Base-by-base conservation (phyloP, 2,797 vertebrate species). In the Gambusia yucatana region DNA sequence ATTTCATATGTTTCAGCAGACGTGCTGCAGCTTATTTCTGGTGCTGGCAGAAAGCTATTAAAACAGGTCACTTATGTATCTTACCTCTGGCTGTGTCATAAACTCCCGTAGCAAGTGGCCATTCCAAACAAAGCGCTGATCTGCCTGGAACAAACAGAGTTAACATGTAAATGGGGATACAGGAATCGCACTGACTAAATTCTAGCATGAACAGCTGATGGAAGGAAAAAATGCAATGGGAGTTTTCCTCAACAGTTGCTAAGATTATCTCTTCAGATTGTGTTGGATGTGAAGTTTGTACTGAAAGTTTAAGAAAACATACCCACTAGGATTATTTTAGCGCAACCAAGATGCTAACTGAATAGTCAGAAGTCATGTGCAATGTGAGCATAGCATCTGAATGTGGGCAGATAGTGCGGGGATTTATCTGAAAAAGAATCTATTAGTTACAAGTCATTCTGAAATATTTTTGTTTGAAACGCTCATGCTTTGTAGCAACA, bases 81-180 rank as follows among this genome's bases (percentile, higher is more conserved):
- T 95, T 90, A 99, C 98, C 97, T 99, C 98, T 30, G 98, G 97
- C 83, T 98, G 98, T 70, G 97, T 94, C 72, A 95, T 94, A 92
- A 99, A 97, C 77, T 99, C 98, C 91, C 98, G 94, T 69, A 99
- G 92, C 79, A 99, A 95, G 84, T 98, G 96, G 10, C 97, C 96
- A 1, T 99, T 99, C 98, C 98, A 99, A 1, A 99, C 97, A 88
- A 99, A 99, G 36, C 98, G 96, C 82, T 97, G 98, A 92, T 99
- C 98, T 78, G 98, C 98, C 98, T 99, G 78, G 0, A 87, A 74
- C 10, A 71, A 10, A 14, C 14, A 79, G 3, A 28, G 7, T 1
- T 33, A 6, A 75, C 50, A 73, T 13, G n/a, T 43, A 4, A 61
- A 10, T 36, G 59, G 3, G 11, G n/a, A 16, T n/a, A n/a, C 25